Conservation (phyloP, 30 jellyfish, hydroid and myxozoan species). For the Nemopilema nomurai region DNA sequence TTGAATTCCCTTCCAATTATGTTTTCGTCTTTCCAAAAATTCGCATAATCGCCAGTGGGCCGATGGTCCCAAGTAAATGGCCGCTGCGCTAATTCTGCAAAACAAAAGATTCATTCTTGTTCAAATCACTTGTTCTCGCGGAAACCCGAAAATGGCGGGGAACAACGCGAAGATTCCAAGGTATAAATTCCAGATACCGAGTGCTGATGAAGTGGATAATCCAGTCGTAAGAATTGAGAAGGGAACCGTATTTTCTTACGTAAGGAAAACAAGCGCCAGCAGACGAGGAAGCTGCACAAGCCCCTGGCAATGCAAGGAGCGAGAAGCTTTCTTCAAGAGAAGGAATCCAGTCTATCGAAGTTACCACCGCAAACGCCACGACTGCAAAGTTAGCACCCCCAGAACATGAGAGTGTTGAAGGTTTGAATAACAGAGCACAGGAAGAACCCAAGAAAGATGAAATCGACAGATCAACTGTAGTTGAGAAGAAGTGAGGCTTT, state of each 20-base stretch:
- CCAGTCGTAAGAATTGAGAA: constrained; percentile 15
- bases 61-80: background rate
- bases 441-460: background rate
- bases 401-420: background rate
- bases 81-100: no score
- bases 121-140: background rate
- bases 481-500: no score
- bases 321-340: background rate
- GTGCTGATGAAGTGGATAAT: constrained; percentile 29
- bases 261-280: background rate
- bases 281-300: background rate
- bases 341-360: background rate
- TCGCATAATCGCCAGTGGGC: background rate
- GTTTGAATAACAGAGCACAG: background rate
- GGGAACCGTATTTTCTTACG: constrained; percentile 12
- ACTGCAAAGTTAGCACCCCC: background rate
- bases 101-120: no score
- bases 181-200: constrained; percentile 15
- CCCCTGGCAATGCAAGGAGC: background rate
- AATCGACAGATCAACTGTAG: no score
- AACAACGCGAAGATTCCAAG: background rate
- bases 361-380: background rate
- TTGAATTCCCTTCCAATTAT: no score
- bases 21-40: no score
- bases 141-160: background rate